phyloP scores from a whole-genome alignment of 2,888 invertebrate species.

The Crioceris asparagi region DNA sequence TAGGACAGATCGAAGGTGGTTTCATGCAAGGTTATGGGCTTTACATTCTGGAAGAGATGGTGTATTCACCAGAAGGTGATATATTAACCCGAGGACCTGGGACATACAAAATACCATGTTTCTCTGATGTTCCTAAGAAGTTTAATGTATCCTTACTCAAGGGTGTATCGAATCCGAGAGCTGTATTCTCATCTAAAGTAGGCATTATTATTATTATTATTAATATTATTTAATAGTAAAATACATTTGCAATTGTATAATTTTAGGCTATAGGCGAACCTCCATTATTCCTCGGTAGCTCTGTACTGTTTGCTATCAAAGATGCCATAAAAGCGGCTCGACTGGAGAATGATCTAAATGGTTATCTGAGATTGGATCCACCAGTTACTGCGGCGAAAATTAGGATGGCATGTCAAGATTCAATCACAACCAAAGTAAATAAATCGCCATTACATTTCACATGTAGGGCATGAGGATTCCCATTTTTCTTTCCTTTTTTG shows the following conservation, averaged over 20 bases:
- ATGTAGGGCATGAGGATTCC: too few relatives aligned
- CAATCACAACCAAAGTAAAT: slow-evolving; percentile 69
- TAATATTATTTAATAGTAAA: background rate
- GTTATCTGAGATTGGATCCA: slow-evolving; percentile 56
- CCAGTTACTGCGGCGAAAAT: slow-evolving; percentile 85
- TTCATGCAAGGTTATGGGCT: slow-evolving; percentile 91
- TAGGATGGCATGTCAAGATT: slow-evolving; percentile 79
- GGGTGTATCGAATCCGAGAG: slow-evolving; percentile 76
- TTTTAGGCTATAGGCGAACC: slow-evolving; percentile 89
- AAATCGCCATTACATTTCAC: too few relatives aligned
- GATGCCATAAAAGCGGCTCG: slow-evolving; percentile 75
- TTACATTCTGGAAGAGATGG: slow-evolving; percentile 79
- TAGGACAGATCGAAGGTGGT: slow-evolving; percentile 92
- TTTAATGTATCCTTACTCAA: slow-evolving; percentile 87
- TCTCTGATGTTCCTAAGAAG: slow-evolving; percentile 79
- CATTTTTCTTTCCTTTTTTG: too few relatives aligned
- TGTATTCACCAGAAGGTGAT: slow-evolving; percentile 73
- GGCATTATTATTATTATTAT: slow-evolving; percentile 36
- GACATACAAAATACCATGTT: slow-evolving; percentile 87
- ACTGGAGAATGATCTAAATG: slow-evolving; percentile 49
- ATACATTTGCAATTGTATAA: too few relatives aligned
- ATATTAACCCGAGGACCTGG: slow-evolving; percentile 82
- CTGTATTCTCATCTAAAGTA: slow-evolving; percentile 92
- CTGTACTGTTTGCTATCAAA: slow-evolving; percentile 80
- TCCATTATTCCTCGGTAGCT: slow-evolving; percentile 77